Conservation (phyloP, 2,113 vertebrate species). For the Collichthys lucidus region DNA sequence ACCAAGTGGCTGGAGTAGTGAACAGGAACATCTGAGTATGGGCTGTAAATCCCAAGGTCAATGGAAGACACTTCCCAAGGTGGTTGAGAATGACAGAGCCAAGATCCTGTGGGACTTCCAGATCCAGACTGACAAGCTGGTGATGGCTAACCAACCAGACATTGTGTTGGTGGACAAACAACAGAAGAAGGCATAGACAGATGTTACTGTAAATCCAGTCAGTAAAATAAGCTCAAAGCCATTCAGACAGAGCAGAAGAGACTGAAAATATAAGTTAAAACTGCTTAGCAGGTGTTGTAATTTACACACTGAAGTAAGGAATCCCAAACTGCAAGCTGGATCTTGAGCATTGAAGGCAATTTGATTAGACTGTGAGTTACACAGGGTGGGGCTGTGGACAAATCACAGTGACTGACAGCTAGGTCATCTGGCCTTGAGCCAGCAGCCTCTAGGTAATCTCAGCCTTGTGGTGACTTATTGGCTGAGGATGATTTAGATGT, state of each 20-base stretch:
- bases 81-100: too few species aligned
- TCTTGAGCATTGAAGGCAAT: constrained; percentile 26
- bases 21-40: too few species aligned
- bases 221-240: constrained; percentile 16
- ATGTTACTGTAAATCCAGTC: constrained; percentile 15
- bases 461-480: constrained; percentile 47
- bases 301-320: constrained; percentile 1
- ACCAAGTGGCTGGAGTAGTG: too few species aligned
- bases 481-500: constrained; percentile 34
- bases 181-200: too few species aligned
- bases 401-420: constrained; percentile 67
- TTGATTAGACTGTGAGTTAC: constrained; percentile 58
- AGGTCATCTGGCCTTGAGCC: constrained; percentile 49
- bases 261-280: not conserved
- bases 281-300: not conserved
- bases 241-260: not conserved
- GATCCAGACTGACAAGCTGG: too few species aligned
- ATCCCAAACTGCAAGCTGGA: not conserved
- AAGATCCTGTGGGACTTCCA: too few species aligned
- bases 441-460: constrained; percentile 39
- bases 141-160: too few species aligned
- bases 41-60: too few species aligned
- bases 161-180: not conserved
- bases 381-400: constrained; percentile 40
- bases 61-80: too few species aligned